Evolutionary conservation across 2,797 vertebrate species (phyloP), one percentile per base, ranked within the genome.

Genomic region (Ctenopoma kingsleyae): DNA sequence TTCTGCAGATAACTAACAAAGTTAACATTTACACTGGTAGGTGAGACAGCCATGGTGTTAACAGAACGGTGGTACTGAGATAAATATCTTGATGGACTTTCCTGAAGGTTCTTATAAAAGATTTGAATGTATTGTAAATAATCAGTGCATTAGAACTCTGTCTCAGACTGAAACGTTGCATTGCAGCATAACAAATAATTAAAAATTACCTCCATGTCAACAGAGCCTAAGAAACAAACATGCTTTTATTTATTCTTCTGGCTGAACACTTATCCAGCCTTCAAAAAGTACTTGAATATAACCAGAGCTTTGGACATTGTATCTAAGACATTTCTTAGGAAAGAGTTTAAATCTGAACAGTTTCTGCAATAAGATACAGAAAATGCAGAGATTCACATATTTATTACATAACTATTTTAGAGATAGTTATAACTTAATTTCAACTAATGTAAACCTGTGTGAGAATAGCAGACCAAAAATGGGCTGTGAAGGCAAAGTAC

Each of bases 221-320:
- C 54, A 40, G 32, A 70, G 67, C 65, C 23, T 2, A 44, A 73
- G 43, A 71, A 2, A 65, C 51, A 56, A 46, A 22, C 9, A 36
- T 52, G 64, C 59, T 71, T 84, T 55, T 69, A 81, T 67, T 74
- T 40, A 78, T 71, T 80, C 13, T 5, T 78, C 36, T 67, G 55
- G 35, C 35, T 59, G 20, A 61, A 66, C 13, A 52, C 43, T 38
- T 43, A 19, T 3, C 53, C 27, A 38, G 23, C 27, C 22, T 12
- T 4, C 47, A 19, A 20, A 51, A 48, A 10, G 59, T 84, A 84
- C 81, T 88, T 84, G 75, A 85, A 84, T 55, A 54, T 41, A 48
- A 70, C 3, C 0, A 57, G 74, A 74, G 17, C 65, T 25, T 58
- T 60, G 35, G 20, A 32, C 64, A 67, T 16, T 4, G 40, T 22